Percentiles rank a stretch among this genome's conserved stretches.
phyloP scores from a whole-genome alignment of 1,140 invertebrate species.

The Danaus melanippus region DNA sequence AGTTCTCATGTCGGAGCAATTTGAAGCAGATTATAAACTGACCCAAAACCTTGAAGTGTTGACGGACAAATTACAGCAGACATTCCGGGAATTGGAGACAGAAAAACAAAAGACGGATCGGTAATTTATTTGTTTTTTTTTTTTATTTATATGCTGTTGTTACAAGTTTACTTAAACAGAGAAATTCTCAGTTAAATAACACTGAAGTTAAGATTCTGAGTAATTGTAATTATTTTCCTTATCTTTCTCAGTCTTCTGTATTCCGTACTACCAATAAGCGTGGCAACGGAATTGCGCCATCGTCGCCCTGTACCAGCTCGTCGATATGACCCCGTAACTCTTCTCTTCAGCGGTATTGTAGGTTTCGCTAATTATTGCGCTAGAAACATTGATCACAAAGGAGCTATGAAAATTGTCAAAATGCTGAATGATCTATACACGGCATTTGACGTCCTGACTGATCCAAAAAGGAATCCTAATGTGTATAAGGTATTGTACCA shows the following conservation, averaged over 20 bases:
- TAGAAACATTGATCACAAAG: conserved; percentile 85
- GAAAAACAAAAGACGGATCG: conserved; percentile 98
- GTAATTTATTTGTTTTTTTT: conserved; percentile 61
- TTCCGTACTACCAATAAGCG: conserved; percentile 93
- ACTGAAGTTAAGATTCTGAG: no score
- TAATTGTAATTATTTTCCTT: no score
- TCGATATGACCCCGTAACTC: conserved; percentile 89
- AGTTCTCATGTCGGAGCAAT: conserved; percentile 97
- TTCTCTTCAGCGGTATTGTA: conserved; percentile 95
- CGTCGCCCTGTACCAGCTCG: conserved; percentile 88
- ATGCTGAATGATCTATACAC: conserved; percentile 94
- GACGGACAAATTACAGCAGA: conserved; percentile 96
- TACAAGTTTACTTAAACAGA: no score
- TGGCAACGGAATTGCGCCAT: conserved; percentile 93
- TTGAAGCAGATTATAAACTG: conserved; percentile 97
- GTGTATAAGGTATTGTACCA: conserved; percentile 88
- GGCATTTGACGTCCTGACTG: conserved; percentile 91
- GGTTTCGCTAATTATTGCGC: conserved; percentile 92
- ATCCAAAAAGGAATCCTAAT: conserved; percentile 91
- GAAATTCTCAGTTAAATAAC: no score
- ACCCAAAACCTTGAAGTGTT: conserved; percentile 96
- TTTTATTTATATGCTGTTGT: background rate
- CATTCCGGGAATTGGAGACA: conserved; percentile 93
- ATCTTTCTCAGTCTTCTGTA: conserved; percentile 83
- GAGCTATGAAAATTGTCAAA: conserved; percentile 93